Percentiles rank a stretch among this genome's conserved stretches.
These are phyloP conservation scores for Zaprionus camerounensis DNA, from an alignment of 1,140 invertebrate species.

Conservation along the genomic window DNA sequence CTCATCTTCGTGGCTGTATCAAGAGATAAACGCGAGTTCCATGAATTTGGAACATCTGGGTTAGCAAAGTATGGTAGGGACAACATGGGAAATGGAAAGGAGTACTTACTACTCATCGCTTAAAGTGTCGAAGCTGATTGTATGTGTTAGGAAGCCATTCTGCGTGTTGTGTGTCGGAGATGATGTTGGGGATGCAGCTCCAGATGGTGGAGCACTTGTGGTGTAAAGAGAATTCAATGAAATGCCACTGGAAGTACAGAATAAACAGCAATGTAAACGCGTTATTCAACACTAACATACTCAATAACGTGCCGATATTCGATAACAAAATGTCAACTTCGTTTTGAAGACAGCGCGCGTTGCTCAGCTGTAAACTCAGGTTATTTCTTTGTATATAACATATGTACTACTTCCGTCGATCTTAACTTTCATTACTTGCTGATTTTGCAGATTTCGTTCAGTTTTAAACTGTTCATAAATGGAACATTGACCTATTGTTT, in stretches of 20 bases:
- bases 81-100: background rate
- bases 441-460: background rate
- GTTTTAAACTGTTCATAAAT: background rate
- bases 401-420: too few relatives aligned
- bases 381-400: too few relatives aligned
- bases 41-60: background rate
- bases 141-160: constrained; percentile 74
- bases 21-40: background rate
- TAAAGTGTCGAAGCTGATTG: constrained; percentile 72
- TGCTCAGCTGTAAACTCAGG: too few relatives aligned
- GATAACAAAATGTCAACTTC: too few relatives aligned
- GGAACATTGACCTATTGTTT: background rate
- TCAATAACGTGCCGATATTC: too few relatives aligned
- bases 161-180: constrained; percentile 59
- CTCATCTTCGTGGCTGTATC: constrained; percentile 77
- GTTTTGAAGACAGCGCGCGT: too few relatives aligned
- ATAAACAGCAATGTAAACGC: constrained; percentile 14
- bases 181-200: constrained; percentile 38
- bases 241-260: constrained; percentile 66
- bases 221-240: constrained; percentile 65
- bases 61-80: background rate
- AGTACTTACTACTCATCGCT: constrained; percentile 83
- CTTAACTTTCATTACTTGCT: too few relatives aligned
- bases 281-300: background rate
- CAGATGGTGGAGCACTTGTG: constrained; percentile 22